Evolutionary conservation across 2,888 invertebrate species (phyloP), one percentile per base, ranked within the genome.

Genomic region (Caenorhabditis becei): DNA sequence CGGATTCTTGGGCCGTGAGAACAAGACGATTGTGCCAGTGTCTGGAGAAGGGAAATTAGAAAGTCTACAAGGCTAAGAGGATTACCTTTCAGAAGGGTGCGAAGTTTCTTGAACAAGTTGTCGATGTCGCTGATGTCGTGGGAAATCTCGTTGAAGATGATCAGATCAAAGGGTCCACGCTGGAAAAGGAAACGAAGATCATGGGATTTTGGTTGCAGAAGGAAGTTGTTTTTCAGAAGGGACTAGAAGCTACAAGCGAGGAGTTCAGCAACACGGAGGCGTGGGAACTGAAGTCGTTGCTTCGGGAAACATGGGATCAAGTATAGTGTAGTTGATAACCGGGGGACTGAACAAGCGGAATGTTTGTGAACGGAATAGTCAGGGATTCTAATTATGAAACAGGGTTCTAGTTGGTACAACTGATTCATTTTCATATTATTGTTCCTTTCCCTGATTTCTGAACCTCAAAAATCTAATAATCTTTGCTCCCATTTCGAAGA

Each of bases 1-100:
- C 1, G 87, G 87, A 49, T 87, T 87, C 69, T 87, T 87, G 14
- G 87, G 87, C 2, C 85, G 84, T 10, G 84, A 81, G 32, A 86
- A 80, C n/a, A 86, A 35, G n/a, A 84, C 83, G n/a, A 85, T 75
- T 35, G 80, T 82, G n/a, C 83, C 80, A 28, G 63, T 35, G 54
- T 83, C 86, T 86, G 67, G 11, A 79, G 70, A 24, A n/a, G n/a
- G n/a, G n/a, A n/a, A n/a, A n/a, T n/a, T n/a, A 16, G 1, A 0
- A 49, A 23, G 24, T 23, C 0, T 67, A 7, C 32, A 32, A 10
- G 32, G 10, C 10, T 10, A 32, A 10, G 10, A 32, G 4, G 4
- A 3, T 47, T 35, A 80, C 83, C 80, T 63, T 75, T 80, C 14
- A 86, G 82, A 23, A 82, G 70, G 2, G 65, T 56, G 49, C 81